Evolutionary conservation across 2,113 vertebrate genomes (phyloP), one percentile per base, ranked within the genome.

Genomic region (Dermatemys mawii): DNA sequence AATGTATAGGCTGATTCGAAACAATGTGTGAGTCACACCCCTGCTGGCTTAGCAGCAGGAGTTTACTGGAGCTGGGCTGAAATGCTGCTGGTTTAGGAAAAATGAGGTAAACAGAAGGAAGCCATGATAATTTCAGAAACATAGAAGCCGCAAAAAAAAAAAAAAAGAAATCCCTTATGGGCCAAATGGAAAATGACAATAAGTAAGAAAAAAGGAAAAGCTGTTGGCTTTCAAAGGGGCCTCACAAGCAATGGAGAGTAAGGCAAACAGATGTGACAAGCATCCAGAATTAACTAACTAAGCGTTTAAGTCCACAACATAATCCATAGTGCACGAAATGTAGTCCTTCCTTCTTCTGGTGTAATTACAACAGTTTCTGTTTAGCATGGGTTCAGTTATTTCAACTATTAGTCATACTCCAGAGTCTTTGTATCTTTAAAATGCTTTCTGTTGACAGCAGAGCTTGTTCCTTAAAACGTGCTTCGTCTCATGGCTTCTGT

Each of bases 401-500:
- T 48, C 76, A 90, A 94, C 55, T 46, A 81, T n/a, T 44, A n/a
- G 41, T 84, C 79, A 44, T 38, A 41, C 48, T 92, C 88, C 44
- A 60, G 79, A 93, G 86, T 76, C 91, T 81, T 81, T 55, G 1
- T 46, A 83, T 84, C 84, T 76, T 87, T 24, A 73, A 89, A 88
- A 41, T 90, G 73, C 76, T 87, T 90, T 53, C 63, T 83, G 60
- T 54, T 87, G 83, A 88, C 48, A 41, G 78, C 86, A 96, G 54
- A 95, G 60, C n/a, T 21, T 51, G 19, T 41, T 93, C 78, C 78
- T 92, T 57, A 90, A 80, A 90, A 67, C n/a, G 14, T 24, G 76
- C 49, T 88, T 88, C 53, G 90, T 81, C 57, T 83, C 50, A 82
- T 41, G 55, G 14, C 29, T 91, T 86, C 75, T 55, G 22, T 38